These are phyloP conservation scores for Girardia tigrina DNA, from an alignment of 2,888 invertebrate genomes.

Conservation along the genomic window DNA sequence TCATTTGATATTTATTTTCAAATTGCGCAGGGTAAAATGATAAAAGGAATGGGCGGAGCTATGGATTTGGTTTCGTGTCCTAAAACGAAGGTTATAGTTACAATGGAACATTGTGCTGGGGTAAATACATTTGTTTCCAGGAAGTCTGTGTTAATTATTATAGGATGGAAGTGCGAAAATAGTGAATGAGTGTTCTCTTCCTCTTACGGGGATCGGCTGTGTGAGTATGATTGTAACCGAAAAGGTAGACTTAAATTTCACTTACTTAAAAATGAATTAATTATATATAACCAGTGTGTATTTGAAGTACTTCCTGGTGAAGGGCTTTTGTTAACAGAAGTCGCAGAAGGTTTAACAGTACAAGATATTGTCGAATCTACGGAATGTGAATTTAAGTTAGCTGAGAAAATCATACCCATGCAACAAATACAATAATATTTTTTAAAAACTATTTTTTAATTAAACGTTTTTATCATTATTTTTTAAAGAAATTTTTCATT, in stretches of 20 bases:
- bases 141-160: not conserved
- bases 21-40: slow-evolving; percentile 79
- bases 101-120: slow-evolving; percentile 89
- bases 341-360: slow-evolving; percentile 70
- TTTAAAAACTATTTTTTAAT: too few species aligned
- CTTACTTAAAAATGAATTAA: not conserved
- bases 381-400: slow-evolving; percentile 69
- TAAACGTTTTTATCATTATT: too few species aligned
- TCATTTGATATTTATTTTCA: too few species aligned
- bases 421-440: not conserved
- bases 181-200: slow-evolving; percentile 68
- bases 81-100: slow-evolving; percentile 75
- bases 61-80: slow-evolving; percentile 82
- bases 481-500: too few species aligned
- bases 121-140: slow-evolving; percentile 39
- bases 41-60: slow-evolving; percentile 98
- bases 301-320: slow-evolving; percentile 72
- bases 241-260: slow-evolving; percentile 56
- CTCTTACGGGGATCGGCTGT: slow-evolving; percentile 79
- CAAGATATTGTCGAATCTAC: slow-evolving; percentile 72
- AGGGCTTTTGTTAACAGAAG: slow-evolving; percentile 64
- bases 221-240: slow-evolving; percentile 94
- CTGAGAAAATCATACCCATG: slow-evolving; percentile 30
- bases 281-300: slow-evolving; percentile 63
- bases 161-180: slow-evolving; percentile 78